Base-by-base conservation (phyloP, 2,888 invertebrate genomes). In the Caenorhabditis panamensis region DNA sequence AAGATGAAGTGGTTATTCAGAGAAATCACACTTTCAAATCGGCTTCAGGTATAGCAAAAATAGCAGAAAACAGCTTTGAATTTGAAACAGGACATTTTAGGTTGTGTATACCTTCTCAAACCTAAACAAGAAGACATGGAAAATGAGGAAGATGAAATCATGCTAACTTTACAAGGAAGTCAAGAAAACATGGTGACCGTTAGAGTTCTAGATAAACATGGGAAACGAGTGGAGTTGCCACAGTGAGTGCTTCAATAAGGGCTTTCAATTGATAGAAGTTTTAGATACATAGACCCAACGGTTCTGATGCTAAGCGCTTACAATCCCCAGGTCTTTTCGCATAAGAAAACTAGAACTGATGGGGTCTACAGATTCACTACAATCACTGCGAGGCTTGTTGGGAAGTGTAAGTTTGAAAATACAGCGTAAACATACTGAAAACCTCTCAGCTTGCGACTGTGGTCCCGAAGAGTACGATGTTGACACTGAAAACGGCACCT, bases 1-100 rank as follows among this genome's bases (percentile, higher is more conserved):
- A n/a, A 4, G 37, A 64, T 2, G 73, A 73, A 31, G 64, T 56
- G 0, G n/a, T 73, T 4, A 20, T 73, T 11, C 73, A 73, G 18
- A 31, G 2, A 13, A 18, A 28, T 1, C 73, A 64, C 24, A 4
- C 4, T 13, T 73, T 58, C 37, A 8, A n/a, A 28, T 18, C 49
- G 2, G 49, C 73, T 1, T 58, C 64, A 49, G 63, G 72, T 56
- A 8, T 47, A 18, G 3, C 18, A 20, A 5, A 18, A 18, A 20
- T 5, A 3, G 11, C 6, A 3, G 1, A n/a, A 31, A 31, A 31
- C 4, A 26, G 28, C 31, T 8, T 8, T 20, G 49, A 20, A 62
- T n/a, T n/a, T n/a, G n/a, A 56, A 28, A 16, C 9, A 28, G n/a
- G 2, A n/a, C 18, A 20, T 66, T 51, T 24, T 20, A 71, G 71